Percentiles rank a stretch among this genome's conserved stretches.
Conservation (phyloP, 2,113 vertebrate genomes). For the Axis porcinus region DNA sequence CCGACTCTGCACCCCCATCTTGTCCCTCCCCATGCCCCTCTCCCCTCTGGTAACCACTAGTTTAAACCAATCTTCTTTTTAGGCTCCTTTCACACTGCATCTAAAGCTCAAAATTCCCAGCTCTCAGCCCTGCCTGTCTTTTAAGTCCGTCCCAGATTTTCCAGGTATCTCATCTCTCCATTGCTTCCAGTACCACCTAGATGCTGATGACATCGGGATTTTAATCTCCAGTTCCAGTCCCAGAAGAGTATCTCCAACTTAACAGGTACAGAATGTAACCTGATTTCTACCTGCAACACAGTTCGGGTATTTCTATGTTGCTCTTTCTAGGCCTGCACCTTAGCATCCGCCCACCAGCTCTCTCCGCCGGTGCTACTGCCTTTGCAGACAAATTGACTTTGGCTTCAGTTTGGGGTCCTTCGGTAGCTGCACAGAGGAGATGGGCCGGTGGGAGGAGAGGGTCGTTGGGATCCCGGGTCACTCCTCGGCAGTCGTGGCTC, state of each 20-base stretch:
- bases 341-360: not conserved
- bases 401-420: not conserved
- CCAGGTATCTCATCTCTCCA: not conserved
- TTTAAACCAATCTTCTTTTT: not conserved
- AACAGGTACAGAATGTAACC: not conserved
- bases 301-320: not conserved
- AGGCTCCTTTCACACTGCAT: not conserved
- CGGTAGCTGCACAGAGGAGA: too few relatives aligned
- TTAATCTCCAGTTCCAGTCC: not conserved
- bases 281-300: not conserved
- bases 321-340: not conserved
- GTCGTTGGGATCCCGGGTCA: not conserved
- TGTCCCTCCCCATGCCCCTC: not conserved
- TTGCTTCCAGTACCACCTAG: not conserved
- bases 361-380: not conserved
- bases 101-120: not conserved
- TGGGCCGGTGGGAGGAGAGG: not conserved
- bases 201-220: not conserved
- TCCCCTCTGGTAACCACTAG: not conserved
- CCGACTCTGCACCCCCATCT: not conserved
- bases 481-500: too few relatives aligned
- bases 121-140: not conserved
- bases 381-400: not conserved
- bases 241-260: not conserved
- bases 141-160: not conserved